Evolutionary conservation across 2,113 vertebrate species (phyloP).

Genomic region (Felis catus): F.catus_Fca126_mat1.0 CM031426.1:41913001-41913500

Average conservation of each 20-base stretch:
- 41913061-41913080: neutral
- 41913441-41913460: neutral
- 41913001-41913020: neutral
- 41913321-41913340: no score
- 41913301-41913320: no score
- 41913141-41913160: neutral
- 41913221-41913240: no score
- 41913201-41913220: no score
- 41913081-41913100: neutral
- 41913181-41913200: neutral
- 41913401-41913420: neutral
- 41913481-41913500: neutral
- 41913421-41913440: neutral
- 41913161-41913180: neutral
- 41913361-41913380: no score
- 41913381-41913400: neutral
- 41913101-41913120: neutral
- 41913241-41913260: no score
- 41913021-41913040: neutral
- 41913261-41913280: no score
- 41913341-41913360: no score
- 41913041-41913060: neutral
- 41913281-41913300: no score
- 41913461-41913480: neutral
- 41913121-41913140: neutral